These are phyloP conservation scores for Nothobranchius furzeri DNA, from an alignment of 2,113 vertebrate species.

Conservation along the genomic window DNA sequence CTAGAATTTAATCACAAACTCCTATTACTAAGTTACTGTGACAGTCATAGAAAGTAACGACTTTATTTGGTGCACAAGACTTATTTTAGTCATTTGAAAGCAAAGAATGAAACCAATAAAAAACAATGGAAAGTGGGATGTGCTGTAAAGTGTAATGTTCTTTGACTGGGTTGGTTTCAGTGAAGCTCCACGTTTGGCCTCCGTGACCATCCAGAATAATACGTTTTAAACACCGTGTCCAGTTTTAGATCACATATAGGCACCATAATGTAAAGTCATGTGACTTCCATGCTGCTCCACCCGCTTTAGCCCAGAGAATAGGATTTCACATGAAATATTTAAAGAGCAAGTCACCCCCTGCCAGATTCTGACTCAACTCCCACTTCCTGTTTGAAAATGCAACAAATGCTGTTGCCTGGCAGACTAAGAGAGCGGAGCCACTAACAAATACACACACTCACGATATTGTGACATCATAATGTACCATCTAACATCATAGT, in stretches of 20 bases:
- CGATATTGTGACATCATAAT: no score
- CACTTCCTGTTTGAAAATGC: no score
- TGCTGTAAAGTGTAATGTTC: neutral
- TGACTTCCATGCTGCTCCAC: no score
- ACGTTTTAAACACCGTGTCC: neutral
- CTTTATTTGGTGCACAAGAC: conserved; percentile 5
- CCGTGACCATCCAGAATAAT: neutral
- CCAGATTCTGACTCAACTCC: no score
- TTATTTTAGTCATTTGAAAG: neutral
- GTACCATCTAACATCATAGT: no score
- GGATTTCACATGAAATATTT: neutral
- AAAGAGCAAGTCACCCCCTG: no score
- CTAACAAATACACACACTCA: no score
- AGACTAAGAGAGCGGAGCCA: no score
- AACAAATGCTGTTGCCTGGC: no score
- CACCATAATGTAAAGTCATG: neutral
- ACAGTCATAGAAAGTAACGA: conserved; percentile 6
- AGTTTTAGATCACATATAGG: conserved; percentile 1
- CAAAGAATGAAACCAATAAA: neutral
- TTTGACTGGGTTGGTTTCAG: neutral
- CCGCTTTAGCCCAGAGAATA: no score
- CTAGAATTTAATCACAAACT: conserved; percentile 17
- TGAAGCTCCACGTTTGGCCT: neutral
- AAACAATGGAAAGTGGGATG: no score
- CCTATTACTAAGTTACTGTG: conserved; percentile 24